Base-by-base conservation (phyloP, 1,140 invertebrate genomes). In the Drosophila parvula region DNA sequence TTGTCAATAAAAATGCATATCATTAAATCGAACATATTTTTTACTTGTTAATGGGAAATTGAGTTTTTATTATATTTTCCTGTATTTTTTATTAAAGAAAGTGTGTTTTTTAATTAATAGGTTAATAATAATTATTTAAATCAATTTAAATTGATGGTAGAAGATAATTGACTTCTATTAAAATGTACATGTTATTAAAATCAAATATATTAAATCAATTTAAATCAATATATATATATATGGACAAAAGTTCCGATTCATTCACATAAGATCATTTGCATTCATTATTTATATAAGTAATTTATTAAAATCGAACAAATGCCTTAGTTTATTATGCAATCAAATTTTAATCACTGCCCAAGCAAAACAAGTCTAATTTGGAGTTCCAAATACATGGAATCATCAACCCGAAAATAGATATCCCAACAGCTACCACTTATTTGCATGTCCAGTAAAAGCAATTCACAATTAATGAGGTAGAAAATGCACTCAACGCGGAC, bases 381-480 rank as follows among this genome's bases (percentile, higher is more conserved):
- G 1, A 51, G 27, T 53, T 27, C 44, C 44, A 34, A 22, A 38
- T 10, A 56, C 7, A 58, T 16, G 16, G 3, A 47, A 38, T 56
- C 58, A 55, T 8, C n/a, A 12, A 0, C 22, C 11, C 18, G 38
- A 41, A 22, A 38, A 7, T 9, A 55, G 36, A 27, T 56, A 34
- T 34, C 6, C 10, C 6, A 18, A 12, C 1, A 34, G 11, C 10
- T 34, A 32, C 50, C 16, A 38, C 22, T 38, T 62, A 40, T 56
- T 62, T 65, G 58, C 41, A 22, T 45, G 32, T 45, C 18, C 16
- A 62, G 6, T 30, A 45, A 65, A 34, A 14, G 32, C 16, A 43
- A 74, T 48, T 0, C 34, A 67, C 43, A 61, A 76, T 77, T 76
- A 77, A 77, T 77, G 73, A 40, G 36, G 43, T 45, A 76, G 48